phyloP scores from a whole-genome alignment of 1,140 invertebrate species.

The Heliconius congener region DNA sequence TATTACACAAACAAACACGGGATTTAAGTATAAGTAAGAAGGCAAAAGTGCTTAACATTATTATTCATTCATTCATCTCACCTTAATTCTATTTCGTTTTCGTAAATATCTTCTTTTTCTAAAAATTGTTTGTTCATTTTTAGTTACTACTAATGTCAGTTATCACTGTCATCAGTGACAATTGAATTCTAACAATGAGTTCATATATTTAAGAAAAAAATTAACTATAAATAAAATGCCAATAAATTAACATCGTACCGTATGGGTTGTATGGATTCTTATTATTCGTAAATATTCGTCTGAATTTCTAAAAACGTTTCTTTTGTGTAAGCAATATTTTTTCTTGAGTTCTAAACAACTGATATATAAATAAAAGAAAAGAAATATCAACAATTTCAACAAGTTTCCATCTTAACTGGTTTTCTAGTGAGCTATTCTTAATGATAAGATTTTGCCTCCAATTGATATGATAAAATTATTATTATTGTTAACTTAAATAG shows the following conservation, averaged over 20 bases:
- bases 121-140: conserved; percentile 1
- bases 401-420: background rate
- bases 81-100: background rate
- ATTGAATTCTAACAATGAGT: background rate
- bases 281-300: background rate
- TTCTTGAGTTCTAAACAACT: background rate
- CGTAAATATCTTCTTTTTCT: background rate
- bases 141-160: background rate
- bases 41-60: background rate
- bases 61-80: too few species aligned
- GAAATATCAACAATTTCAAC: background rate
- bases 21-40: background rate
- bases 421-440: background rate
- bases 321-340: background rate
- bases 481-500: too few species aligned
- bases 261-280: background rate
- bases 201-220: background rate
- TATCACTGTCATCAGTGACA: background rate
- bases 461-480: too few species aligned
- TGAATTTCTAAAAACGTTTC: background rate
- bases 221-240: background rate
- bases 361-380: background rate
- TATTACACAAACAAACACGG: background rate
- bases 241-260: background rate
- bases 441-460: too few species aligned